Conservation (phyloP, 2,113 vertebrate genomes). For the Echinops telfairi region DNA sequence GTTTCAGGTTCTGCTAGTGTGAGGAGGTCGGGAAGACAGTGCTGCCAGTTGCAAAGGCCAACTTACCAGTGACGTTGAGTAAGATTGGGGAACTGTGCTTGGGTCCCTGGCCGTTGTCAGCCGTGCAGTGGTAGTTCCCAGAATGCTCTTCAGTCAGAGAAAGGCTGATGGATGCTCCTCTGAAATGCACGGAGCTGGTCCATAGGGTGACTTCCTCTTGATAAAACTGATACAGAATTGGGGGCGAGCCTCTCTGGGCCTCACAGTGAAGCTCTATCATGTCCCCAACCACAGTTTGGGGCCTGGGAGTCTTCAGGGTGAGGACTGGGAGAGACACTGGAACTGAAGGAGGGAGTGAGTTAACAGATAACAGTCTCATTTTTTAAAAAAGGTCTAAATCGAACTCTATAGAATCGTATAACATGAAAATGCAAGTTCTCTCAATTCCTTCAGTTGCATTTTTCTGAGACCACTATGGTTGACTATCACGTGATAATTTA, state of each 20-base stretch:
- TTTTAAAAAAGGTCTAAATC: background rate
- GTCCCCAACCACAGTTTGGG: constrained; percentile 15
- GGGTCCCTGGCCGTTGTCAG: background rate
- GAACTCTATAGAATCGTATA: background rate
- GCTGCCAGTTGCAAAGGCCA: background rate
- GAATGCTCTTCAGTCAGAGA: constrained; percentile 46
- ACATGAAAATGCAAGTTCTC: background rate
- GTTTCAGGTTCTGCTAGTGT: no score
- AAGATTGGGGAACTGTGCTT: background rate
- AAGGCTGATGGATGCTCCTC: background rate
- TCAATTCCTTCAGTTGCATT: background rate
- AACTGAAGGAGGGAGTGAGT: constrained; percentile 39
- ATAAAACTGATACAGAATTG: constrained; percentile 37
- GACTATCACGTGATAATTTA: background rate
- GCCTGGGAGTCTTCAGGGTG: background rate
- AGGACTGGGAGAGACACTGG: constrained; percentile 38
- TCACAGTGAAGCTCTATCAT: background rate
- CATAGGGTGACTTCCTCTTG: background rate
- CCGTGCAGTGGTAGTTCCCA: constrained; percentile 62
- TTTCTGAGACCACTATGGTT: background rate
- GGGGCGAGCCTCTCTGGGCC: constrained; percentile 29
- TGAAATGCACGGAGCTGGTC: background rate
- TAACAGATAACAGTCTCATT: background rate
- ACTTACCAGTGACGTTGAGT: constrained; percentile 52
- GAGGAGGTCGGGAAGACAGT: background rate